These are phyloP conservation scores for Acromyrmex heyeri DNA, from an alignment of 1,140 invertebrate genomes.

Conservation along the genomic window DNA sequence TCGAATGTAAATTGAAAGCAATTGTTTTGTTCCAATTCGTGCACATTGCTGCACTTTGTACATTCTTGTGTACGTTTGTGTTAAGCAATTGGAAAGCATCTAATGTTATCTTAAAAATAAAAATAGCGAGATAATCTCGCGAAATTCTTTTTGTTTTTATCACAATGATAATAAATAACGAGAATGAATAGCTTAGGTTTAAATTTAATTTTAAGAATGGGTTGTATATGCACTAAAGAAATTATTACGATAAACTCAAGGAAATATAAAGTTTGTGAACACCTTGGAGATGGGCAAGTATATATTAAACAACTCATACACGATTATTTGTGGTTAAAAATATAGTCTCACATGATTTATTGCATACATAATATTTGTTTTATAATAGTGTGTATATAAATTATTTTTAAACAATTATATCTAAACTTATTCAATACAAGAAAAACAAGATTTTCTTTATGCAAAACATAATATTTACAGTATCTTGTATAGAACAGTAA, in stretches of 20 bases:
- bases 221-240: conserved; percentile 93
- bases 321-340: background rate
- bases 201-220: conserved; percentile 91
- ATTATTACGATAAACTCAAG: conserved; percentile 90
- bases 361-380: background rate
- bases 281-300: conserved; percentile 92
- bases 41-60: too few relatives aligned
- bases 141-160: conserved; percentile 7
- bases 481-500: background rate
- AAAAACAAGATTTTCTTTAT: background rate
- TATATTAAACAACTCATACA: background rate
- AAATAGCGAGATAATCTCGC: too few relatives aligned
- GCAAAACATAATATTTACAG: background rate
- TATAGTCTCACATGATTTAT: background rate
- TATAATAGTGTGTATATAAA: background rate
- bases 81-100: too few relatives aligned
- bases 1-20: too few relatives aligned
- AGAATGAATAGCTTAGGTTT: conserved; percentile 91
- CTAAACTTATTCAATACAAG: background rate
- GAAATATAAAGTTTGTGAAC: conserved; percentile 90
- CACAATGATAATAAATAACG: conserved; percentile 21
- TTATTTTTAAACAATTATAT: conserved; percentile 1
- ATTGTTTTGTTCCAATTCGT: too few relatives aligned
- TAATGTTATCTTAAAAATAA: too few relatives aligned
- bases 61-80: too few relatives aligned